Conservation (phyloP, 2,113 vertebrate genomes). For the Cebidichthys violaceus region DNA sequence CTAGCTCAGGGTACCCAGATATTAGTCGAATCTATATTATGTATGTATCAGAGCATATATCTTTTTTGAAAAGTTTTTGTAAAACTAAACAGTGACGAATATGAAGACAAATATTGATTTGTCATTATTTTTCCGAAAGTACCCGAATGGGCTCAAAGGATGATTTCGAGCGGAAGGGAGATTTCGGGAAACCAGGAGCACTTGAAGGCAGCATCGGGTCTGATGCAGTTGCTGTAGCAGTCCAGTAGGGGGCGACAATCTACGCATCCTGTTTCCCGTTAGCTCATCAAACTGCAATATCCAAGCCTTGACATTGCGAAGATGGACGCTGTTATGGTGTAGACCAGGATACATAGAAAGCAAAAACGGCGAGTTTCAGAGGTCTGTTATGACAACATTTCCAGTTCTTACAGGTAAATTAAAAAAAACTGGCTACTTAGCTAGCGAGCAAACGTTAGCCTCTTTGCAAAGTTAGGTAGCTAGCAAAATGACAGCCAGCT, state of each 20-base stretch:
- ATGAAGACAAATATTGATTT: background rate
- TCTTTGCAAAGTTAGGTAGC: conserved; percentile 41
- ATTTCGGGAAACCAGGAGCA: background rate
- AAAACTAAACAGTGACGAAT: background rate
- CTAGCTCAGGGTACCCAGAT: background rate
- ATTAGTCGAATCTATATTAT: background rate
- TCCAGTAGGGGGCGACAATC: conserved; percentile 54
- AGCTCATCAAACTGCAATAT: conserved; percentile 58
- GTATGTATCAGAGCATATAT: background rate
- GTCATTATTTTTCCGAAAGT: background rate
- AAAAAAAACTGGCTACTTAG: background rate
- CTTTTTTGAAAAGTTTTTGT: background rate
- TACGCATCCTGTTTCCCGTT: conserved; percentile 57
- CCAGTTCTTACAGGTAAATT: conserved; percentile 70
- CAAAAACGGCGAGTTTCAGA: conserved; percentile 49
- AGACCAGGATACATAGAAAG: conserved; percentile 49
- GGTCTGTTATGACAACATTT: conserved; percentile 72
- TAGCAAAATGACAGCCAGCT: conserved; percentile 55
- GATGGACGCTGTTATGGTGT: conserved; percentile 76
- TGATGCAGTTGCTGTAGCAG: background rate
- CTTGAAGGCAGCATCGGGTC: conserved; percentile 7
- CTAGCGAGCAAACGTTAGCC: conserved; percentile 7
- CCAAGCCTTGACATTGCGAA: conserved; percentile 74
- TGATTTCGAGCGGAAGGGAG: background rate
- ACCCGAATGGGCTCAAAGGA: background rate